phyloP scores from a whole-genome alignment of 2,113 vertebrate species.

The Semicossyphus pulcher region DNA sequence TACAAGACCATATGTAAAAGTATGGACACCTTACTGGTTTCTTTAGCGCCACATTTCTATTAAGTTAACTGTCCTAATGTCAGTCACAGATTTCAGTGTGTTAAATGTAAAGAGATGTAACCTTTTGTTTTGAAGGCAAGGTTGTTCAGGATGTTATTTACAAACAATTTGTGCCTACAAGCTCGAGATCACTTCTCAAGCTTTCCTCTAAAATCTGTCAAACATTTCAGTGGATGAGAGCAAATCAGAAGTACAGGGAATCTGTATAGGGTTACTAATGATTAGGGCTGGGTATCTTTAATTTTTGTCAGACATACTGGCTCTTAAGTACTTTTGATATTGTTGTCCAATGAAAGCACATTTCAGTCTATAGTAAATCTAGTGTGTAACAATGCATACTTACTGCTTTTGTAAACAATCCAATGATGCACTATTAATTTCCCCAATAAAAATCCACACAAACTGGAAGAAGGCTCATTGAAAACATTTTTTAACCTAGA shows the following conservation, averaged over 20 bases:
- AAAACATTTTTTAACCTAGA: slow-evolving; percentile 7
- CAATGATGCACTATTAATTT: slow-evolving; percentile 66
- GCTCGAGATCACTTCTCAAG: slow-evolving; percentile 43
- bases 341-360: slow-evolving; percentile 72
- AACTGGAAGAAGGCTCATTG: slow-evolving; percentile 11
- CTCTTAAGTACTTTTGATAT: slow-evolving; percentile 68
- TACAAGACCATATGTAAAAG: slow-evolving; percentile 34
- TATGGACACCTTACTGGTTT: slow-evolving; percentile 57
- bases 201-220: slow-evolving; percentile 44
- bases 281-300: slow-evolving; percentile 48
- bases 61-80: slow-evolving; percentile 37
- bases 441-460: slow-evolving; percentile 74
- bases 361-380: slow-evolving; percentile 62
- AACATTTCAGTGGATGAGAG: slow-evolving; percentile 28
- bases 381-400: slow-evolving; percentile 62
- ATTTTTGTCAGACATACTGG: slow-evolving; percentile 41
- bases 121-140: slow-evolving; percentile 32
- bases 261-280: slow-evolving; percentile 34
- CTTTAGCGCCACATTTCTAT: slow-evolving; percentile 36
- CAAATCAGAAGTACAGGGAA: slow-evolving; percentile 32
- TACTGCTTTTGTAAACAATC: slow-evolving; percentile 76
- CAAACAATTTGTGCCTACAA: slow-evolving; percentile 59
- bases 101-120: slow-evolving; percentile 51
- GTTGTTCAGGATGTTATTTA: slow-evolving; percentile 54
- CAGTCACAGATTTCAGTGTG: slow-evolving; percentile 43